Evolutionary conservation across 2,797 vertebrate genomes (phyloP), one percentile per base, ranked within the genome.

Genomic region (Oryzias dopingdopingensis): DNA sequence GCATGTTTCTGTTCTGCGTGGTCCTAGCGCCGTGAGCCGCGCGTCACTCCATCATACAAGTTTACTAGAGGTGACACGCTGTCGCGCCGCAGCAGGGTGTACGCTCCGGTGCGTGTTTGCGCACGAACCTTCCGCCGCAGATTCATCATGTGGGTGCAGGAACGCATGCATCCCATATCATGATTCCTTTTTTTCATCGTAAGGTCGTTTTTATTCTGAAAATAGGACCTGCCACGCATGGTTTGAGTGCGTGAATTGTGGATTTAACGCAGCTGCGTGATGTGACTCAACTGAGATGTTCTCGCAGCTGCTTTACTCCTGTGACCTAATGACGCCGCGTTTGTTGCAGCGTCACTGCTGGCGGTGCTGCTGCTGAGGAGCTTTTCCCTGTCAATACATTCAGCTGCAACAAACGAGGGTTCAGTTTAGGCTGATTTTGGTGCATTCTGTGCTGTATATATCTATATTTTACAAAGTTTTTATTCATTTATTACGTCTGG

Each of bases 31-130:
- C 80, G 62, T 15, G 2, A 0, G 0, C 4, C 72, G 56, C 67
- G 74, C 74, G 66, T 75, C 75, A 74, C 70, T 85, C 81, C 68
- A 69, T 76, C 82, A 77, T 65, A 67, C 74, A 86, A 87, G 85
- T 89, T 87, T 59, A 79, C 61, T 41, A 16, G 66, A 50, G 79
- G 68, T 65, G 74, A 76, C 71, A 47, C 62, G 62, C 65, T 62
- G 68, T 61, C 41, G 80, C 81, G 66, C 75, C 13, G 57, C 42
- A 18, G 59, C 52, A 41, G 29, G 1, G 29, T 57, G 46, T 17
- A 53, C 43, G 46, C 37, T 59, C 41, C 59, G 2, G 29, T 17
- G 43, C 5, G 15, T 1, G 32, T 22, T 56, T 58, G 58, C 37
- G 42, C 43, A 17, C 18, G 6, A 45, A 8, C 26, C 26, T 26